These are phyloP conservation scores for Boloria euphrosyne DNA, from an alignment of 2,888 invertebrate species.

Conservation along the genomic window DNA sequence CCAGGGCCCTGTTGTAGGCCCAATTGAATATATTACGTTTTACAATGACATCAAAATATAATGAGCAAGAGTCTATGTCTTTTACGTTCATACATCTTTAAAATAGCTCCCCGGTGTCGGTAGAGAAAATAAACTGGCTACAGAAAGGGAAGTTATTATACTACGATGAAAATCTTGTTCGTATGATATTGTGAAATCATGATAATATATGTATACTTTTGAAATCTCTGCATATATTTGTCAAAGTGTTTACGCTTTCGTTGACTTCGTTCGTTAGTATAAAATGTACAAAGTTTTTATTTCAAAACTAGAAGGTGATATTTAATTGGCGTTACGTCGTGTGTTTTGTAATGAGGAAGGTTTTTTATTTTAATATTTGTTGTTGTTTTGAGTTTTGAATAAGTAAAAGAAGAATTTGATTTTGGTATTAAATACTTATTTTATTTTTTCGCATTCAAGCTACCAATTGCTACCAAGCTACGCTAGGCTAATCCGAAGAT, in stretches of 20 bases:
- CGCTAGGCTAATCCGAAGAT: no score
- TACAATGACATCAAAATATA: slow-evolving; percentile 30
- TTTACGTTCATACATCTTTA: slow-evolving; percentile 27
- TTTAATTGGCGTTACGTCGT: not conserved
- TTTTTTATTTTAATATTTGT: no score
- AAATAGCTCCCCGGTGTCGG: slow-evolving; percentile 21
- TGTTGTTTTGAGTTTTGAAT: no score
- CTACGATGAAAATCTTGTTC: not conserved
- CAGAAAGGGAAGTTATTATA: slow-evolving; percentile 19
- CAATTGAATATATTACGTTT: slow-evolving; percentile 33
- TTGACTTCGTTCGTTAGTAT: not conserved
- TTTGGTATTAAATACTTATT: no score
- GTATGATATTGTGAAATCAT: slow-evolving; percentile 7
- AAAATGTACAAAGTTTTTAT: not conserved
- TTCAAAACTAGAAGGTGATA: not conserved
- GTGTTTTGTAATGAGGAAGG: not conserved
- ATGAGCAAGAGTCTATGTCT: slow-evolving; percentile 23
- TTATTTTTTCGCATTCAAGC: no score
- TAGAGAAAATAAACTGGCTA: slow-evolving; percentile 14
- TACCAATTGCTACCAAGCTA: no score
- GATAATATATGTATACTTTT: not conserved
- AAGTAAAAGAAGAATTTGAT: no score
- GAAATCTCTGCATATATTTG: not conserved
- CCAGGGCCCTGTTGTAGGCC: slow-evolving; percentile 22
- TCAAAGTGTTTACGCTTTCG: slow-evolving; percentile 2